Percentiles rank a stretch among this genome's conserved stretches.
phyloP scores from a whole-genome alignment of 2,113 vertebrate genomes.

The Pseudois nayaur region DNA sequence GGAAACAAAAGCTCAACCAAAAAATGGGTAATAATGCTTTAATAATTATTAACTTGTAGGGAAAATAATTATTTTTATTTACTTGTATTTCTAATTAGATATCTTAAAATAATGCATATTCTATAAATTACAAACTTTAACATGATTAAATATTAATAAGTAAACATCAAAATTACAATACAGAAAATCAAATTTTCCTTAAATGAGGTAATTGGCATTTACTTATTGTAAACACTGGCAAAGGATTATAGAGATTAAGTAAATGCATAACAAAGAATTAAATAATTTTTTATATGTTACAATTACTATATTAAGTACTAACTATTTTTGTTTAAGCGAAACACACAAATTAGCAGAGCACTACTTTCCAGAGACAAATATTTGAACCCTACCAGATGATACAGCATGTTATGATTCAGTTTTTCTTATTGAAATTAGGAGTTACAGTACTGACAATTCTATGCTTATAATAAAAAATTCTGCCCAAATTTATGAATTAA shows the following conservation, averaged over 20 bases:
- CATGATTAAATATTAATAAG: not conserved
- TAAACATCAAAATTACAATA: not conserved
- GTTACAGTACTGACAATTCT: not conserved
- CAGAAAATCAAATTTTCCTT: not conserved
- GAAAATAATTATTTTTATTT: constrained; percentile 31
- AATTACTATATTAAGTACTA: not conserved
- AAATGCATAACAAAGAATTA: not conserved
- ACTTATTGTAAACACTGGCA: not conserved
- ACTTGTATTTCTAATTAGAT: not conserved
- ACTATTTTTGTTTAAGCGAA: not conserved
- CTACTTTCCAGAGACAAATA: not conserved
- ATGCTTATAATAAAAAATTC: not conserved
- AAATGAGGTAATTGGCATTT: not conserved
- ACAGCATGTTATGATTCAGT: not conserved
- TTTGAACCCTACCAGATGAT: not conserved
- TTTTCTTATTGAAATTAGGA: not conserved
- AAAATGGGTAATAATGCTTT: not conserved
- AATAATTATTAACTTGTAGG: not conserved
- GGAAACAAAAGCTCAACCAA: not conserved
- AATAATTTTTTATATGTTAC: not conserved
- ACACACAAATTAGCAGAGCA: not conserved
- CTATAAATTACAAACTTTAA: not conserved
- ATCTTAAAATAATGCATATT: not conserved
- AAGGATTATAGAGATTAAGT: not conserved
- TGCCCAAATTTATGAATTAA: not conserved